These are phyloP conservation scores for Ormyrus nitidulus DNA, from an alignment of 2,888 invertebrate species.

Conservation along the genomic window DNA sequence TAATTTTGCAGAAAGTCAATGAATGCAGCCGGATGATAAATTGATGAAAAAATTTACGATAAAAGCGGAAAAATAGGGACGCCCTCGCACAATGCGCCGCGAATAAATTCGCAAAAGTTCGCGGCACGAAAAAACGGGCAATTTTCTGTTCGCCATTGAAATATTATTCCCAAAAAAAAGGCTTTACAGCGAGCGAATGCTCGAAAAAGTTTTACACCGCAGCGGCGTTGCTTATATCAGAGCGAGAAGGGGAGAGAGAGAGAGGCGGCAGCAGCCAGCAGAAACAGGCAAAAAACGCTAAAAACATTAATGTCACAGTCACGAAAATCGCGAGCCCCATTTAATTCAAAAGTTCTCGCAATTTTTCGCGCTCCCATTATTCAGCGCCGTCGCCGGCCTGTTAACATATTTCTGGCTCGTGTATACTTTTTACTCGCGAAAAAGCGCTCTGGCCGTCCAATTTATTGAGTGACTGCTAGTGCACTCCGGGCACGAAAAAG, in stretches of 20 bases:
- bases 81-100: too few species aligned
- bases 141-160: neutral
- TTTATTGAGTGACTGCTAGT: conserved; percentile 56
- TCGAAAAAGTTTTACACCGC: neutral
- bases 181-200: neutral
- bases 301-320: conserved; percentile 35
- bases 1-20: too few species aligned
- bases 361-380: conserved; percentile 47
- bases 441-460: conserved; percentile 28
- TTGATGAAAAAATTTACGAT: too few species aligned
- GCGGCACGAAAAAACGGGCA: too few species aligned
- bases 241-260: neutral
- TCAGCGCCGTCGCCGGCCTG: conserved; percentile 37
- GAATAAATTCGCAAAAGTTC: too few species aligned
- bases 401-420: conserved; percentile 43
- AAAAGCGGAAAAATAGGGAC: too few species aligned
- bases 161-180: neutral
- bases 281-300: neutral
- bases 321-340: conserved; percentile 28
- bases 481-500: conserved; percentile 4
- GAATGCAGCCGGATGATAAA: too few species aligned
- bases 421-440: conserved; percentile 23
- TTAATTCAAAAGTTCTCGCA: conserved; percentile 37
- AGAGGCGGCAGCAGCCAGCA: neutral
- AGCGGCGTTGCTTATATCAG: neutral